Base-by-base conservation (phyloP, 2,113 vertebrate genomes). In the Cervus canadensis region DNA sequence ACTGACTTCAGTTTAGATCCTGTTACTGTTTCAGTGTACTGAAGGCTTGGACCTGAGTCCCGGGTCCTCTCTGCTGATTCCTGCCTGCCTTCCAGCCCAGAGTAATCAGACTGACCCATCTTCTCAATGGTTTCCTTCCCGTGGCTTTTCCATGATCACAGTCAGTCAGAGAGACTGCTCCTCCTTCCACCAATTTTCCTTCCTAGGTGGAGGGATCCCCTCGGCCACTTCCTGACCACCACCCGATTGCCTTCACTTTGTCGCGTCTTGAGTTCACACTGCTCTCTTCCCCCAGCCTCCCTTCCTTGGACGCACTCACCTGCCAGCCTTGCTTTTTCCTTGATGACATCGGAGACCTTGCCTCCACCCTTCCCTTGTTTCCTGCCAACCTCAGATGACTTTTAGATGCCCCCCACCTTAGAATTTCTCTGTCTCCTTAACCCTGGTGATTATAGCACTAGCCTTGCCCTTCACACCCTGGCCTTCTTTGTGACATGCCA, bases 11-110 rank as follows among this genome's bases (percentile, higher is more conserved):
- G 30, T 57, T 82, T 40, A 85, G 62, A 56, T 11, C 23, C 6
- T n/a, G 16, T 16, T 67, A 14, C 16, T 48, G 9, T 67, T 91
- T 89, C 33, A 15, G 48, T 33, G 21, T 59, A 2, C 13, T 56
- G n/a, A 86, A 76, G 33, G 57, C 10, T 67, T 7, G 33, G 33
- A 36, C 9, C 25, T 25, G 7, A 33, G 5, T 17, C 19, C 26
- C 3, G 0, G 13, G 4, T 15, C 12, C 26, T 11, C 26, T 36
- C 7, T 30, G 36, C 52, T 36, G 2, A 21, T 17, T 15, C 64
- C 26, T 28, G 11, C 56, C 48, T 50, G 10, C 43, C 48, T 74
- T 21, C 43, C 6, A 5, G 2, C 25, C 15, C 71, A n/a, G 12
- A 3, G 45, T 52, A 48, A 48, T 36, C 59, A 64, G 7, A 52